These are phyloP conservation scores for Idaea aversata DNA, from an alignment of 2,888 invertebrate species.

Conservation along the genomic window DNA sequence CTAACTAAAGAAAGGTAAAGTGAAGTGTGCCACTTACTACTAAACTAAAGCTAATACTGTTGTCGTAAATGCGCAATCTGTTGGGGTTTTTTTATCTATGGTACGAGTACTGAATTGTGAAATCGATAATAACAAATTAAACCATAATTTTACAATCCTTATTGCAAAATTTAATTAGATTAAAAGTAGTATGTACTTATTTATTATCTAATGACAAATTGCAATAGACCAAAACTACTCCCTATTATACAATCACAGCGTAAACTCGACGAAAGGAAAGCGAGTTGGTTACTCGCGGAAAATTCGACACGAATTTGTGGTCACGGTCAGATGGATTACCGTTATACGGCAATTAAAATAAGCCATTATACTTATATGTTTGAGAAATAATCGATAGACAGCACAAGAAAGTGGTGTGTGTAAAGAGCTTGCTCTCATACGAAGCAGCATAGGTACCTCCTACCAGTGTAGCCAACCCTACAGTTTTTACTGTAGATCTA, in stretches of 20 bases:
- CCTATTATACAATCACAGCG: background rate
- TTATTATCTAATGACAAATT: background rate
- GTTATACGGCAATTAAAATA: conserved; percentile 32
- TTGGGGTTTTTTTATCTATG: too few species aligned
- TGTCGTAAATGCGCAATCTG: too few species aligned
- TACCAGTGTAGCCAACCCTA: too few species aligned
- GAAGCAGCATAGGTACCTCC: too few species aligned
- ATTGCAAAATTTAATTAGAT: background rate
- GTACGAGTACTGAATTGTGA: background rate
- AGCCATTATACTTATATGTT: conserved; percentile 16
- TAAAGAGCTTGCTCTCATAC: too few species aligned
- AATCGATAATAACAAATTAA: background rate
- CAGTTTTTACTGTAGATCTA: too few species aligned
- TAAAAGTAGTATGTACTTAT: background rate
- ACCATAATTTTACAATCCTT: background rate
- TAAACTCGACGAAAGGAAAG: background rate
- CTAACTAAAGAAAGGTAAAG: too few species aligned
- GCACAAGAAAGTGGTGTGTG: too few species aligned
- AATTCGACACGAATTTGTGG: conserved; percentile 61
- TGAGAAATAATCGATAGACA: background rate
- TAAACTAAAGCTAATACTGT: too few species aligned
- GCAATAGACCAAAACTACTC: background rate
- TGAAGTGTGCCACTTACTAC: too few species aligned
- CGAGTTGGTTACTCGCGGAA: background rate
- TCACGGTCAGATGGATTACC: conserved; percentile 61